These are phyloP conservation scores for Muscicapa striata DNA, from an alignment of 2,797 vertebrate genomes.

Conservation along the genomic window DNA sequence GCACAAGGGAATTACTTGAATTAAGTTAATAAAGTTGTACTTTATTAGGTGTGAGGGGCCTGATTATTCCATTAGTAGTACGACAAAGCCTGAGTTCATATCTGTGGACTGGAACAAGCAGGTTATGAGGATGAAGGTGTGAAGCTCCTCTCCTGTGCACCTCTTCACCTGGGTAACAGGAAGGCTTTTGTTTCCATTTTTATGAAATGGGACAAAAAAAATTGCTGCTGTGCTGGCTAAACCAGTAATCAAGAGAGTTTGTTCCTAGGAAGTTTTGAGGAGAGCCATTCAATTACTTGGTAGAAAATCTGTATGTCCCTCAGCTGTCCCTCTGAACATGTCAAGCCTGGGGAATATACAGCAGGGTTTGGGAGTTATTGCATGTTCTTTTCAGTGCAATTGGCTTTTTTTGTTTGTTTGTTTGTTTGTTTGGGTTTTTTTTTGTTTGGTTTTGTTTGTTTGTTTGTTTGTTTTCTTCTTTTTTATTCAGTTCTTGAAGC, in stretches of 20 bases:
- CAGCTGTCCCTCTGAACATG: background rate
- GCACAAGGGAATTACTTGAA: slow-evolving; percentile 25
- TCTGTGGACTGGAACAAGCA: background rate
- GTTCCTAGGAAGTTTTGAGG: background rate
- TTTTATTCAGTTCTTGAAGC: background rate
- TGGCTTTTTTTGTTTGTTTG: background rate
- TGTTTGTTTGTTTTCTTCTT: background rate
- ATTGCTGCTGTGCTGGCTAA: slow-evolving; percentile 14
- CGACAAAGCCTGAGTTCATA: background rate
- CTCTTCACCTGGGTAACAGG: background rate
- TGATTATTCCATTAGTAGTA: background rate
- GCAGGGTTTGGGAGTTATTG: background rate
- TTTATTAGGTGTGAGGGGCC: slow-evolving; percentile 15
- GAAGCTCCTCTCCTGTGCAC: background rate
- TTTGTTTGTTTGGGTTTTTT: background rate
- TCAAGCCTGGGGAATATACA: background rate
- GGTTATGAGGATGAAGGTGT: background rate
- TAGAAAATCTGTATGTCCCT: background rate
- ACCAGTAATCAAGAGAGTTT: slow-evolving; percentile 54
- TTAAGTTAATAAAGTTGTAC: slow-evolving; percentile 49
- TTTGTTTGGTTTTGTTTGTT: background rate
- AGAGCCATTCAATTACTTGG: slow-evolving; percentile 47
- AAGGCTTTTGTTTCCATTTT: background rate
- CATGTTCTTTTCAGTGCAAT: background rate
- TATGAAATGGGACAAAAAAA: slow-evolving; percentile 25